These are phyloP conservation scores for Bambusicola thoracicus DNA, from an alignment of 2,113 vertebrate species.

Conservation along the genomic window DNA sequence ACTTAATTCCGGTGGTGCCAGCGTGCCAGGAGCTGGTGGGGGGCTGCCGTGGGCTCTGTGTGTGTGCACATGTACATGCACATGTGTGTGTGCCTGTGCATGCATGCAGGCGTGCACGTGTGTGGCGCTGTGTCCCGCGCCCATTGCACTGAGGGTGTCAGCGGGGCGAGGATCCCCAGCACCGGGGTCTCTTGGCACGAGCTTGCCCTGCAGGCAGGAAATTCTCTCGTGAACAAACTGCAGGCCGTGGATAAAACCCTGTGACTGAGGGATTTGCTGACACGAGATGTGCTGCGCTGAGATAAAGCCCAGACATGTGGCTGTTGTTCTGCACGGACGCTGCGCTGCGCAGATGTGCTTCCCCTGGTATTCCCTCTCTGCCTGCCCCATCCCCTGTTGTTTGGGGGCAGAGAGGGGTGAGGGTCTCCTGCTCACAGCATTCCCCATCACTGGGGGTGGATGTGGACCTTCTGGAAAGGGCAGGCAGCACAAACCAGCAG, in stretches of 20 bases:
- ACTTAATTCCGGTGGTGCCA: conserved; percentile 10
- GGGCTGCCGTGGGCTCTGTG: not conserved
- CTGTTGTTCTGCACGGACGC: not conserved
- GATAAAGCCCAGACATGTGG: not conserved
- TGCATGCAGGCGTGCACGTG: not conserved
- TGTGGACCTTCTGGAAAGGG: accelerated
- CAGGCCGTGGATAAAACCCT: not conserved
- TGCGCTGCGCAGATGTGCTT: not conserved
- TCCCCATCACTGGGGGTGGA: accelerated
- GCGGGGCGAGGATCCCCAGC: not conserved
- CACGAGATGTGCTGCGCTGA: not conserved
- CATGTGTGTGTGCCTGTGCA: not conserved
- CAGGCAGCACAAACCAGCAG: accelerated
- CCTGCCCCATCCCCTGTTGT: accelerated
- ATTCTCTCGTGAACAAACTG: not conserved
- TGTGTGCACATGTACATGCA: no score
- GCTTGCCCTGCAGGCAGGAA: not conserved
- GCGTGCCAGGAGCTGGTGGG: not conserved
- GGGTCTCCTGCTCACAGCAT: not conserved
- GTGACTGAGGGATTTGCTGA: not conserved
- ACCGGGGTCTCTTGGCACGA: accelerated
- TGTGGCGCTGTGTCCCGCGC: accelerated
- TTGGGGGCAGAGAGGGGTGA: no score
- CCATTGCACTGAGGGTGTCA: accelerated
- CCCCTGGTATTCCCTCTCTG: not conserved